phyloP scores from a whole-genome alignment of 2,888 invertebrate species.

The Tenthredo notha region DNA sequence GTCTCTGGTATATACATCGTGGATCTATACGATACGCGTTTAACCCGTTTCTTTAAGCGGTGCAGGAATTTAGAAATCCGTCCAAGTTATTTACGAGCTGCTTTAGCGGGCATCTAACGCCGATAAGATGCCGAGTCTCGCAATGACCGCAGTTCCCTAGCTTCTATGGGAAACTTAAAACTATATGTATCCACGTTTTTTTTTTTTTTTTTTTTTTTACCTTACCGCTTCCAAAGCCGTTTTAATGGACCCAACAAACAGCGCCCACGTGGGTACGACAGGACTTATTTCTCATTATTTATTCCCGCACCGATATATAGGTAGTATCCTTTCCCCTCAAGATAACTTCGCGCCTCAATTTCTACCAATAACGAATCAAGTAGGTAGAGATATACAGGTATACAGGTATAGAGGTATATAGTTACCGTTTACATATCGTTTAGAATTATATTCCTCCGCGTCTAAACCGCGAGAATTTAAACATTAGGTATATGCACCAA shows the following conservation, averaged over 20 bases:
- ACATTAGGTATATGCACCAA: background rate
- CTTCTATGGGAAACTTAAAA: conserved; percentile 19
- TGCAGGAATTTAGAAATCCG: conserved; percentile 49
- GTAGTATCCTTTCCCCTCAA: background rate
- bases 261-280: background rate
- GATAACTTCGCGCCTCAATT: background rate
- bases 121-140: conserved; percentile 37
- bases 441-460: background rate
- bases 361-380: background rate
- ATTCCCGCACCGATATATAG: background rate
- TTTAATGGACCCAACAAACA: background rate
- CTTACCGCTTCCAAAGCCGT: background rate
- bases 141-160: conserved; percentile 16
- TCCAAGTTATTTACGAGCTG: conserved; percentile 49
- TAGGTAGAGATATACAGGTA: background rate
- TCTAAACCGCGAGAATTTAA: background rate
- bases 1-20: background rate
- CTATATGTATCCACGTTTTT: background rate
- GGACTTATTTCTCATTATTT: conserved; percentile 22
- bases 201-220: background rate
- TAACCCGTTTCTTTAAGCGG: conserved; percentile 38
- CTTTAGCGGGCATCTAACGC: conserved; percentile 39
- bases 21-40: conserved; percentile 19
- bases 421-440: conserved; percentile 1
- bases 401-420: background rate